Conservation (phyloP, 1,140 invertebrate genomes). For the Ceratina japonica region DNA sequence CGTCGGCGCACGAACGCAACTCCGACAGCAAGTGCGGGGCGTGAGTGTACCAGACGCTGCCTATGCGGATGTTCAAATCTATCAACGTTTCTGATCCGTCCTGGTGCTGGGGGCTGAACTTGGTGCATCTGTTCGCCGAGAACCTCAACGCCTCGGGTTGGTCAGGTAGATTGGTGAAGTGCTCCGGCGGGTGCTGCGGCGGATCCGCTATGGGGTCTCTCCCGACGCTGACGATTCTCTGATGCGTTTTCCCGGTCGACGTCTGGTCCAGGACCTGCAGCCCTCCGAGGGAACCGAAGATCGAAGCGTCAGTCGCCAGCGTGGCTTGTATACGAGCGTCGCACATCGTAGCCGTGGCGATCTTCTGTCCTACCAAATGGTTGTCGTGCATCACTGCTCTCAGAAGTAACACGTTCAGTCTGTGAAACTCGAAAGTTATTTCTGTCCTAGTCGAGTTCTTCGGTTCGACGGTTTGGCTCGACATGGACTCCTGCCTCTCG, state of each 20-base stretch:
- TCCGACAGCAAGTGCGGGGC: slow-evolving; percentile 92
- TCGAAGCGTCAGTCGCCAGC: slow-evolving; percentile 82
- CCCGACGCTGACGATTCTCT: slow-evolving; percentile 92
- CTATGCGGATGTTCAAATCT: slow-evolving; percentile 85
- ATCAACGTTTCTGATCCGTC: slow-evolving; percentile 69
- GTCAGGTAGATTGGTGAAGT: slow-evolving; percentile 62
- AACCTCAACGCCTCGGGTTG: slow-evolving; percentile 75
- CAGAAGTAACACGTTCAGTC: slow-evolving; percentile 92
- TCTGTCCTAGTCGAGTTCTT: slow-evolving; percentile 81
- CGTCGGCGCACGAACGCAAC: slow-evolving; percentile 86
- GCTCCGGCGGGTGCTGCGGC: slow-evolving; percentile 62
- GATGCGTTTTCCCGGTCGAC: slow-evolving; percentile 89
- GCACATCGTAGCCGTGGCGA: slow-evolving; percentile 94
- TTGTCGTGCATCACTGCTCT: slow-evolving; percentile 88
- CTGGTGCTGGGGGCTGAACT: not conserved
- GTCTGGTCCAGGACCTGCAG: slow-evolving; percentile 95
- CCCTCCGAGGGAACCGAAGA: slow-evolving; percentile 93
- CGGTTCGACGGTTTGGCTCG: slow-evolving; percentile 66
- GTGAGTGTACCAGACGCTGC: slow-evolving; percentile 96
- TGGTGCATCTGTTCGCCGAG: slow-evolving; percentile 72
- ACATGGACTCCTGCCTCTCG: slow-evolving; percentile 68
- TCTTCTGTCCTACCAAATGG: slow-evolving; percentile 88
- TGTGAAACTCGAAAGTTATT: slow-evolving; percentile 95
- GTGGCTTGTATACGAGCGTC: slow-evolving; percentile 94
- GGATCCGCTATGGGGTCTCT: slow-evolving; percentile 84